Evolutionary conservation across 64 coral and sea anemone species (phyloP), one percentile per base, ranked within the genome.

Genomic region (Actinia tenebrosa): DNA sequence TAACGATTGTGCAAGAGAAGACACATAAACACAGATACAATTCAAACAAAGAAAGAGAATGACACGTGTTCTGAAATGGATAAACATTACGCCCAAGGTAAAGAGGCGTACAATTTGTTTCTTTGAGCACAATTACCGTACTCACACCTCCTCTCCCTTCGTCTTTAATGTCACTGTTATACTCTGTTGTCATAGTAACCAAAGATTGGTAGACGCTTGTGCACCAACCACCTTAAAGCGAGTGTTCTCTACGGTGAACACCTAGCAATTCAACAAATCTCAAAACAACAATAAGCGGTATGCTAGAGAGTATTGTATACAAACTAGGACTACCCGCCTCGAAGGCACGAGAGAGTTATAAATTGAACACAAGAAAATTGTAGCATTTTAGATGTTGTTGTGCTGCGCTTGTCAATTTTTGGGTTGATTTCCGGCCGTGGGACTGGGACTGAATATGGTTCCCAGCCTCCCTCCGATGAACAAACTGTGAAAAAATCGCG

Each of bases 191-290:
- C 79, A 81, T 53, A 81, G 79, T 81, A 50, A 81, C 44, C 79
- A 81, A 81, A 81, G 45, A 81, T 81, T 81, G 79, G 79, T 81
- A 81, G 79, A 81, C 79, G 79, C 79, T 23, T 20, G 46, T 81
- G 79, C 46, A 81, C 79, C 17, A 23, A 81, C 79, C 17, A 23
- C 71, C 8, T 75, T 25, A 75, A 50, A 50, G 47, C 47, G 47
- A 50, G 10, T 75, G 23, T 75, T 75, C 69, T 25, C 69, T 75
- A 75, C 19, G 63, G 19, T 66, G 63, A 66, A 66, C 69, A 75
- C 13, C 2, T 15, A 42, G 25, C 26, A 72, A 37, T 37, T 37
- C 30, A 37, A 72, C 69, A 72, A 27, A 72, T 72, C 25, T 72
- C 26, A 42, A 72, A 68, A 20, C 18, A 25, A 20, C 64, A 69